Conservation (phyloP, 1,140 invertebrate genomes). For the Drosophila seguyi region DNA sequence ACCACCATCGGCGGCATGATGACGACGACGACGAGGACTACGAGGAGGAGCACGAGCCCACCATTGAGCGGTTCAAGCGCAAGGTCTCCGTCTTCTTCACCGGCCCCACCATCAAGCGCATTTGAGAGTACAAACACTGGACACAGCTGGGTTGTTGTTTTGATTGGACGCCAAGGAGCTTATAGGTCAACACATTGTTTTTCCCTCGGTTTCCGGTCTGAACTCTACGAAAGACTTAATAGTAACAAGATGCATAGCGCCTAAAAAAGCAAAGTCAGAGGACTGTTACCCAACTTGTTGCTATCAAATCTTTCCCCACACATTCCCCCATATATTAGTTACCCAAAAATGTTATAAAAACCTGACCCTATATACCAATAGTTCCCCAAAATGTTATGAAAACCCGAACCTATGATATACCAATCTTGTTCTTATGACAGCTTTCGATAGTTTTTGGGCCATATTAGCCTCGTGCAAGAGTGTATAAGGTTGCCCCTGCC, state of each 20-base stretch:
- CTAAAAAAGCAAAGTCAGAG: too few relatives aligned
- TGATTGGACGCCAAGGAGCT: constrained; percentile 31
- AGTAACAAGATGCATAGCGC: not conserved
- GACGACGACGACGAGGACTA: constrained; percentile 64
- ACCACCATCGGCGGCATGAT: constrained; percentile 29
- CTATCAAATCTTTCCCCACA: too few relatives aligned
- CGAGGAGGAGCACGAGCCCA: constrained; percentile 71
- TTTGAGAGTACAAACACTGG: constrained; percentile 82
- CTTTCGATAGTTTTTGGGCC: constrained; percentile 7
- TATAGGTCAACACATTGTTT: constrained; percentile 18
- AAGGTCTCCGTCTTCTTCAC: constrained; percentile 85
- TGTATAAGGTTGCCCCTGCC: not conserved
- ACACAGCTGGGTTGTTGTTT: constrained; percentile 48
- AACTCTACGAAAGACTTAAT: not conserved
- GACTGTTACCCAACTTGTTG: too few relatives aligned
- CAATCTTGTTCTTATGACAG: constrained; percentile 18
- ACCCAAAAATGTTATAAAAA: not conserved
- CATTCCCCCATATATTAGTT: too few relatives aligned
- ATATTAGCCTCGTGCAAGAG: constrained; percentile 2
- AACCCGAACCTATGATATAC: too few relatives aligned
- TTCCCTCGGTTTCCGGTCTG: constrained; percentile 17
- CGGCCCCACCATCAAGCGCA: constrained; percentile 84
- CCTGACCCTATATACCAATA: not conserved
- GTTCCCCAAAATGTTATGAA: not conserved
- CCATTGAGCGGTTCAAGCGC: constrained; percentile 83